These are phyloP conservation scores for Galaxea fascicularis DNA, from an alignment of 92 coral and sea anemone species.

Conservation along the genomic window DNA sequence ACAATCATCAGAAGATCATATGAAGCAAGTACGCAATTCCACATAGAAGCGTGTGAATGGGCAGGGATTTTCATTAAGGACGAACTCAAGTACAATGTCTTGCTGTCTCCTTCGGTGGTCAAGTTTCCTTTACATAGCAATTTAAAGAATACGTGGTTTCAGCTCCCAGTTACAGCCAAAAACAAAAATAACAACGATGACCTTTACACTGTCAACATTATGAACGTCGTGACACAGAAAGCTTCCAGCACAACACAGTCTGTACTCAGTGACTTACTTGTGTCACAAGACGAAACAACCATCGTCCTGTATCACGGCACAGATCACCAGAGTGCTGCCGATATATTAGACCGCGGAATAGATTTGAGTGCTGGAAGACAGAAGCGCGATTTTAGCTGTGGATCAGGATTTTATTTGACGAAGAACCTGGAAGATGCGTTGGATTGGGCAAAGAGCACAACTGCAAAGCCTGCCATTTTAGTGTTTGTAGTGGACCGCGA, in stretches of 20 bases:
- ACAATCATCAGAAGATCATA: slow-evolving; percentile 33
- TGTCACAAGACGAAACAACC: neutral
- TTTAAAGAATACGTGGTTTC: slow-evolving; percentile 37
- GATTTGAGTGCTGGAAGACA: slow-evolving; percentile 47
- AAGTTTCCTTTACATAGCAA: slow-evolving; percentile 41
- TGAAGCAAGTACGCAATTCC: slow-evolving; percentile 14
- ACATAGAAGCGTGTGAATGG: slow-evolving; percentile 55
- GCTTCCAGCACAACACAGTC: neutral
- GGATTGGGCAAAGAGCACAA: slow-evolving; percentile 59
- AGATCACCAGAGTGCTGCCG: slow-evolving; percentile 66
- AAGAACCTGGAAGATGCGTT: slow-evolving; percentile 33
- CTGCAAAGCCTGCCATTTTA: slow-evolving; percentile 65
- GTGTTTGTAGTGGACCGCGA: slow-evolving; percentile 36
- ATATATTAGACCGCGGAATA: slow-evolving; percentile 60
- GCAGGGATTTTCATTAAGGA: slow-evolving; percentile 57
- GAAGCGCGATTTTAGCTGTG: slow-evolving; percentile 74
- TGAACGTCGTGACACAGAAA: slow-evolving; percentile 46
- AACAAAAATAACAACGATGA: neutral
- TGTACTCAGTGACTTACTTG: neutral
- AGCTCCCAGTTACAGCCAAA: neutral
- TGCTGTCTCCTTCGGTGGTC: slow-evolving; percentile 6
- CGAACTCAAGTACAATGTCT: slow-evolving; percentile 62
- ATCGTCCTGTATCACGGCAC: slow-evolving; percentile 71
- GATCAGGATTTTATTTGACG: slow-evolving; percentile 67
- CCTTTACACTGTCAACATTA: slow-evolving; percentile 21